phyloP scores from a whole-genome alignment of 2,888 invertebrate species.

The Cybosia mesomella region DNA sequence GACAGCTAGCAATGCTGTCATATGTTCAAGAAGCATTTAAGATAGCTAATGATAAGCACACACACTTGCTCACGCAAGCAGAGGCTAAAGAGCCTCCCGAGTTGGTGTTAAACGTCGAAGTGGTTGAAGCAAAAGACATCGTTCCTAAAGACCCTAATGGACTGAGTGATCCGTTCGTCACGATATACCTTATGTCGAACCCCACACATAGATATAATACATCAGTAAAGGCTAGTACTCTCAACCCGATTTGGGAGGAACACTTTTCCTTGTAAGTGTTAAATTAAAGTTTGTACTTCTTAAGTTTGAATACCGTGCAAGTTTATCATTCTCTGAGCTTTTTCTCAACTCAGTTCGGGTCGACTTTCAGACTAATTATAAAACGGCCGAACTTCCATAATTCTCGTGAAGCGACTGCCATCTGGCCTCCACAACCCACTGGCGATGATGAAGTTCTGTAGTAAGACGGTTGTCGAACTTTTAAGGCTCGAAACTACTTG shows the following conservation, averaged over 20 bases:
- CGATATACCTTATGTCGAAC: constrained; percentile 93
- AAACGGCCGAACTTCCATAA: too few species aligned
- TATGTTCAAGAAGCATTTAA: constrained; percentile 93
- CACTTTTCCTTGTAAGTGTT: constrained; percentile 96
- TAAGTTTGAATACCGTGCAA: not conserved
- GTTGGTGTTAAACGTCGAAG: constrained; percentile 93
- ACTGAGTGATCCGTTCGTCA: constrained; percentile 99
- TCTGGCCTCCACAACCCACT: too few species aligned
- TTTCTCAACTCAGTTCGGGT: too few species aligned
- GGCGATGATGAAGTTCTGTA: too few species aligned
- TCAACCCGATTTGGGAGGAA: constrained; percentile 98
- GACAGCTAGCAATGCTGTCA: constrained; percentile 89
- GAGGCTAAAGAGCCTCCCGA: constrained; percentile 94
- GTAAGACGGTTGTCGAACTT: too few species aligned
- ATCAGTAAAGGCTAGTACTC: constrained; percentile 95
- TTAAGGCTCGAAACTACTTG: too few species aligned
- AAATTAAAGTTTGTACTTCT: not conserved
- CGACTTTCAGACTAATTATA: too few species aligned
- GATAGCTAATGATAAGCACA: constrained; percentile 92
- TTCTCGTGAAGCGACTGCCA: too few species aligned
- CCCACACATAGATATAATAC: constrained; percentile 94
- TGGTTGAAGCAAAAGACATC: constrained; percentile 95
- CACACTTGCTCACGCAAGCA: constrained; percentile 90
- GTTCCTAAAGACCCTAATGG: constrained; percentile 95
- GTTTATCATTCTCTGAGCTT: not conserved